Evolutionary conservation across 2,113 vertebrate genomes (phyloP).

Genomic region (Stegostoma tigrinum): DNA sequence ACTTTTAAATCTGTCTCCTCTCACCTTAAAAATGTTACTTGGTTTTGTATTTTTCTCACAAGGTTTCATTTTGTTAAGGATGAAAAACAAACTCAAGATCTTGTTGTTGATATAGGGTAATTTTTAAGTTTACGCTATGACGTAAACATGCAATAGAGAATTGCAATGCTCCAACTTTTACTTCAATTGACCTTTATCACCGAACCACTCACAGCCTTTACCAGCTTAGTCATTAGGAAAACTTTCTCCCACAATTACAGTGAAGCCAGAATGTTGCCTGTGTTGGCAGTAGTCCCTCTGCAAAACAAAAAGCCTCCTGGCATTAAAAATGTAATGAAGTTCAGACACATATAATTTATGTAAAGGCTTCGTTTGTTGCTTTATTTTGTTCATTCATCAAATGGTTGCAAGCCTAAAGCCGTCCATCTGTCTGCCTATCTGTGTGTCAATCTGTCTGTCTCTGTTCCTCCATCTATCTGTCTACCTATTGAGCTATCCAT

Average conservation of each 20-base stretch:
- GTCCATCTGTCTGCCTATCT: not conserved
- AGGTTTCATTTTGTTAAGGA: not conserved
- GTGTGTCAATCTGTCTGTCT: not conserved
- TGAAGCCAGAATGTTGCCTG: not conserved
- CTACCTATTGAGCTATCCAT: not conserved
- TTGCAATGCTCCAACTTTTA: not conserved
- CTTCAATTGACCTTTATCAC: not conserved
- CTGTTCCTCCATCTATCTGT: not conserved
- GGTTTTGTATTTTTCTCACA: not conserved
- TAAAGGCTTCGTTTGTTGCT: not conserved
- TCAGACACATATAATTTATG: not conserved
- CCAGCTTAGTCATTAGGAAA: not conserved
- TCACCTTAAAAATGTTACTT: not conserved
- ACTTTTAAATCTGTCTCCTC: too few species aligned
- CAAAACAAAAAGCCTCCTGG: not conserved
- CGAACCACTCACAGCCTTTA: not conserved
- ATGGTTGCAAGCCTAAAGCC: not conserved
- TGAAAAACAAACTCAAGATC: not conserved
- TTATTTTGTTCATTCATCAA: not conserved
- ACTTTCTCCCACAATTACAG: not conserved
- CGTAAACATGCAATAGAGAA: not conserved
- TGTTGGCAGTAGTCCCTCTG: not conserved
- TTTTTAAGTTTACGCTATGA: not conserved
- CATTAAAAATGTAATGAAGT: not conserved
- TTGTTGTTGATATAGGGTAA: not conserved